Evolutionary conservation across 2,888 invertebrate species (phyloP), one percentile per base, ranked within the genome.

Genomic region (Trichopoda pennipes): DNA sequence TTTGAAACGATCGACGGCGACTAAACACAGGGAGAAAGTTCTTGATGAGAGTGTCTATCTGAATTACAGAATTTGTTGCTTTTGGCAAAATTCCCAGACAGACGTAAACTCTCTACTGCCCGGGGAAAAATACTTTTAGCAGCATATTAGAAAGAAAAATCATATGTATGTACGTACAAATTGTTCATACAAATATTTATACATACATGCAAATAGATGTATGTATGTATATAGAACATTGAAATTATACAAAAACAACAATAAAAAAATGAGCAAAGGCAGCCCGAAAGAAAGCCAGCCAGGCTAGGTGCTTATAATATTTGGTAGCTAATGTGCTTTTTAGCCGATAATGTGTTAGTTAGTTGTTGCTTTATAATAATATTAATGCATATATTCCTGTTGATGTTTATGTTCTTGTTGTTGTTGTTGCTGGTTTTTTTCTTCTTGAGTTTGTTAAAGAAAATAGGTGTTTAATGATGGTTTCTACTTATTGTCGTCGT

Each of bases 1-100:
- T 90, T 91, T 91, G 90, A 90, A 91, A 90, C 90, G 91, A 90
- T 91, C 90, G 90, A 90, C 90, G 91, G 90, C 91, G 90, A 91
- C 91, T 91, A 91, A 91, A 90, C 88, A 90, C 88, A 88, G 89
- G 89, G 90, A 90, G 90, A 90, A 90, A 89, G 87, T 88, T 88
- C 89, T 86, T 87, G 87, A 88, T 89, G 90, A 90, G 90, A 90
- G 90, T 89, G 89, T 89, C 88, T 89, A 88, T 88, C 88, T 87
- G 88, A 91, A 89, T 90, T 89, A 89, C 90, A 89, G 88, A 90
- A 88, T 88, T 88, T 88, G 88, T 89, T 87, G 87, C 87, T 89
- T 90, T 91, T 91, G 91, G 91, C 91, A 91, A 88, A 89, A 88
- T 88, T 91, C 91, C 91, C 90, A 91, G 89, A 90, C 88, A 88